Percentiles rank a stretch among this genome's conserved stretches.
These are phyloP conservation scores for Hydroisotoma schaefferi DNA, from an alignment of 2,888 invertebrate species.

Conservation along the genomic window DNA sequence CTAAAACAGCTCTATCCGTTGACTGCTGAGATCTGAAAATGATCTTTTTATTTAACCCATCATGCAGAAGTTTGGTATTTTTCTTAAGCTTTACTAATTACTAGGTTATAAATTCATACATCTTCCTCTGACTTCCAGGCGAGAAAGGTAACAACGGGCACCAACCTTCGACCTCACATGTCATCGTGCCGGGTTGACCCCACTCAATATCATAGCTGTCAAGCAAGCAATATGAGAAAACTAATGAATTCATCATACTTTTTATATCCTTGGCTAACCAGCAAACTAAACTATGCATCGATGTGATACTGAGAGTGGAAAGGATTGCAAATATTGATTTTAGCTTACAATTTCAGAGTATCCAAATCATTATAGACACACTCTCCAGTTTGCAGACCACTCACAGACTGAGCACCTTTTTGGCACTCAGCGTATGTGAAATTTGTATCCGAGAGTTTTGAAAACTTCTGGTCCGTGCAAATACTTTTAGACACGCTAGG, in stretches of 20 bases:
- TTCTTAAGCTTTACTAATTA: not conserved
- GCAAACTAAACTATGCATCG: too few species aligned
- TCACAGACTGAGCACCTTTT: constrained; percentile 37
- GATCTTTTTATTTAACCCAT: not conserved
- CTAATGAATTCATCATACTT: not conserved
- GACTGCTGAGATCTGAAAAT: constrained; percentile 17
- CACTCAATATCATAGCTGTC: constrained; percentile 36
- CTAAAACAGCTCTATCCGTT: constrained; percentile 31
- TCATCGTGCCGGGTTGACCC: constrained; percentile 38
- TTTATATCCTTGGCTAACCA: too few species aligned
- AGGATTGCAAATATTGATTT: not conserved
- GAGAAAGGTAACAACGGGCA: constrained; percentile 37
- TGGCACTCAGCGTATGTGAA: constrained; percentile 27
- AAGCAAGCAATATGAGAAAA: not conserved
- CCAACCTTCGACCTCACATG: constrained; percentile 41
- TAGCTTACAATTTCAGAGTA: constrained; percentile 37
- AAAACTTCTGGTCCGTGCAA: constrained; percentile 22
- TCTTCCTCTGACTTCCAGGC: constrained; percentile 19
- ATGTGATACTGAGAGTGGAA: not conserved
- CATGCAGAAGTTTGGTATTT: not conserved
- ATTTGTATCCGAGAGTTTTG: constrained; percentile 14
- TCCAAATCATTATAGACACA: constrained; percentile 36
- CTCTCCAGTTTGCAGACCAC: constrained; percentile 35
- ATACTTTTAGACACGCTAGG: constrained; percentile 40
- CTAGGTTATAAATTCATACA: not conserved